Conservation (phyloP, 2,113 vertebrate species). For the Ceyx cyanopectus region DNA sequence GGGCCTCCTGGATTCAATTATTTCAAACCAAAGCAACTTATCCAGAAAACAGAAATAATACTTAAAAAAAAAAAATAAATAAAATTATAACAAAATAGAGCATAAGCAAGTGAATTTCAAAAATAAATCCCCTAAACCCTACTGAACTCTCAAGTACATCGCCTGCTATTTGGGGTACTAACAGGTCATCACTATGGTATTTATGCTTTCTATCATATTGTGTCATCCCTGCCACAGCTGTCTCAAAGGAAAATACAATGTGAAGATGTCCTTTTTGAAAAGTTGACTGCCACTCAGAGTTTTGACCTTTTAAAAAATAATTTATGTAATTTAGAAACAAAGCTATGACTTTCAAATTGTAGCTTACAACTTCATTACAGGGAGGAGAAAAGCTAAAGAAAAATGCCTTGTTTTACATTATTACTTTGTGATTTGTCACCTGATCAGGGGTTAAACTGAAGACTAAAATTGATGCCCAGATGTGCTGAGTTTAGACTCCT, state of each 20-base stretch:
- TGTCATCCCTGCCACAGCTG: background rate
- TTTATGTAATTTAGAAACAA: background rate
- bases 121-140: background rate
- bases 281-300: background rate
- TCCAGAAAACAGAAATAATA: too few relatives aligned
- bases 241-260: background rate
- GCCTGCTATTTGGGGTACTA: conserved; percentile 57
- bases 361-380: background rate
- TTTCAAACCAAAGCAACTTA: too few relatives aligned
- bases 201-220: conserved; percentile 54
- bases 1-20: too few relatives aligned
- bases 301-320: background rate
- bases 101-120: conserved; percentile 2
- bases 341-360: background rate
- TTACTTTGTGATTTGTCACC: background rate
- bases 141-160: conserved; percentile 25
- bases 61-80: too few relatives aligned
- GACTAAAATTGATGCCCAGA: conserved; percentile 11
- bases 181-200: conserved; percentile 60
- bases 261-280: background rate
- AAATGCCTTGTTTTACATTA: background rate
- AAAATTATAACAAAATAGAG: too few relatives aligned
- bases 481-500: conserved; percentile 43
- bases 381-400: background rate
- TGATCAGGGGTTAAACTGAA: background rate